These are phyloP conservation scores for Anarrhichthys ocellatus DNA, from an alignment of 2,113 vertebrate species.

Conservation along the genomic window DNA sequence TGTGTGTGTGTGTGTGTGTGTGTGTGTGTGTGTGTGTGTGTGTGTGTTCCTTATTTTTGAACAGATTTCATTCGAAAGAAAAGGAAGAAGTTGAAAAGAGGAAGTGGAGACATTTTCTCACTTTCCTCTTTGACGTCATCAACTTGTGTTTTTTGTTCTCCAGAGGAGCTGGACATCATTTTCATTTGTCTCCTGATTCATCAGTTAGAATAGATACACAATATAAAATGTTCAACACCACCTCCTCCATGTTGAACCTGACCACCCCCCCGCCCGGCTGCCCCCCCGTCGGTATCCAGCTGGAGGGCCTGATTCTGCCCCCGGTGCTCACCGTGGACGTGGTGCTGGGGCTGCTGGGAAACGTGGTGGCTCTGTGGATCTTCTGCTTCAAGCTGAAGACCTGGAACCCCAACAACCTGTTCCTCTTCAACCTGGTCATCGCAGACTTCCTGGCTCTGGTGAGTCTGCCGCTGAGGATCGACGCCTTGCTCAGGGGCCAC, in stretches of 20 bases:
- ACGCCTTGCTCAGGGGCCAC: conserved; percentile 74
- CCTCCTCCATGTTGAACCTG: neutral
- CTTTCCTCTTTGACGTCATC: neutral
- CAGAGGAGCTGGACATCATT: neutral
- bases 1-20: no score
- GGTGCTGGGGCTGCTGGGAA: conserved; percentile 80
- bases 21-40: no score
- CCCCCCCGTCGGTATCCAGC: conserved; percentile 72
- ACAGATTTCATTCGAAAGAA: neutral
- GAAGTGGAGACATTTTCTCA: conserved; percentile 41
- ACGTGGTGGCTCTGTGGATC: conserved; percentile 80
- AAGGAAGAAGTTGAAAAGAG: conserved; percentile 25
- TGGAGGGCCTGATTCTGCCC: conserved; percentile 70
- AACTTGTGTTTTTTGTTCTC: neutral
- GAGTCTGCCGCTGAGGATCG: conserved; percentile 80
- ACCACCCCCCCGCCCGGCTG: conserved; percentile 47
- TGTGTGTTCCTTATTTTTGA: neutral
- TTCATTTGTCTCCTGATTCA: accelerated
- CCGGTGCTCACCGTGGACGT: conserved; percentile 78
- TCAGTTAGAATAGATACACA: neutral
- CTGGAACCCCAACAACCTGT: conserved; percentile 80
- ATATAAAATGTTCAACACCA: no score
- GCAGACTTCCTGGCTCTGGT: conserved; percentile 81
- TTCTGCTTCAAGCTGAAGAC: conserved; percentile 77
- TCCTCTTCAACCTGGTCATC: conserved; percentile 81